These are phyloP conservation scores for Amphipyra berbera DNA, from an alignment of 2,888 invertebrate genomes.

Conservation along the genomic window DNA sequence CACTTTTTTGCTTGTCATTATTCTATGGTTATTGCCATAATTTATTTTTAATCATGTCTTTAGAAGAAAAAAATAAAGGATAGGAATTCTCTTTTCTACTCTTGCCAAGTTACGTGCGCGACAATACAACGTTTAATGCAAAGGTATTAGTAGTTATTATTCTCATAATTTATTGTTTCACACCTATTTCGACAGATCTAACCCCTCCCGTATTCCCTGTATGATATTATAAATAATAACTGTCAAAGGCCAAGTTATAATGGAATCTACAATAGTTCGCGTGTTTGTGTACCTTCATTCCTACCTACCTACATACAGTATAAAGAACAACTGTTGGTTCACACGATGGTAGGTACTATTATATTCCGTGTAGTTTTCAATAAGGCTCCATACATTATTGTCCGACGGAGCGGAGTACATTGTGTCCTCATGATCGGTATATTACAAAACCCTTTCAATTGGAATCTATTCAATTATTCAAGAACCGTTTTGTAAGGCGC, in stretches of 20 bases:
- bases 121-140: no score
- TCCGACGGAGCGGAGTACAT: constrained; percentile 10
- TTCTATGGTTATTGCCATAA: no score
- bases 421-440: constrained; percentile 21
- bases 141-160: neutral
- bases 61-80: no score
- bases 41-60: no score
- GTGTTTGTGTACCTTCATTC: constrained; percentile 47
- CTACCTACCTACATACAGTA: constrained; percentile 37
- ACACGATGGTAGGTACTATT: constrained; percentile 47
- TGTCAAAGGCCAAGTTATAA: constrained; percentile 43
- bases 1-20: no score
- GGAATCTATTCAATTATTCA: constrained; percentile 30
- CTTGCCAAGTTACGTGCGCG: no score
- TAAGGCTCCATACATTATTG: constrained; percentile 37
- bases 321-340: constrained; percentile 59
- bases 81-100: no score
- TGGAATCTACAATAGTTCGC: constrained; percentile 50
- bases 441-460: constrained; percentile 39
- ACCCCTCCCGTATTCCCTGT: neutral
- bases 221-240: constrained; percentile 18
- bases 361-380: constrained; percentile 41
- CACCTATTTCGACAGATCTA: neutral
- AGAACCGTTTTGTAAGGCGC: neutral
- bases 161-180: neutral